A percentile compares a stretch with the other conserved stretches of the same genome.
phyloP scores from a whole-genome alignment of 2,113 vertebrate genomes.

The Poeciliopsis occidentalis region DNA sequence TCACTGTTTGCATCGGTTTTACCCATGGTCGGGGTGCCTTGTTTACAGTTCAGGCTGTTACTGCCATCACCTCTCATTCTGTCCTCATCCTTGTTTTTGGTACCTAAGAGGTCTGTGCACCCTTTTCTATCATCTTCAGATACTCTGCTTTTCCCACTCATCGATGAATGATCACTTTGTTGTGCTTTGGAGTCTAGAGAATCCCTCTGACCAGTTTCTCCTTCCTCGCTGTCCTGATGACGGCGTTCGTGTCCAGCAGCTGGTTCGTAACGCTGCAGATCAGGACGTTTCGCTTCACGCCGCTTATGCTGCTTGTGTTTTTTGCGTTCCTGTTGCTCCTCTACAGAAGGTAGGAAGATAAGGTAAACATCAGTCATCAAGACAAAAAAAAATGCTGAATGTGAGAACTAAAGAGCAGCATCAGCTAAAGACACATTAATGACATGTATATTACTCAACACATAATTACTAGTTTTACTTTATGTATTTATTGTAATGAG shows the following conservation, averaged over 20 bases:
- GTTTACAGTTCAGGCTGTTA: slow-evolving; percentile 45
- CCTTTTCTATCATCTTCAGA: slow-evolving; percentile 25
- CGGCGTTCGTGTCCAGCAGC: slow-evolving; percentile 79
- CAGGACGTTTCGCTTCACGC: slow-evolving; percentile 86
- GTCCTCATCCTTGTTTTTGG: slow-evolving; percentile 20
- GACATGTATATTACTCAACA: too few species aligned
- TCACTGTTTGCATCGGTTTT: slow-evolving; percentile 41
- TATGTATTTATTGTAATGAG: too few species aligned
- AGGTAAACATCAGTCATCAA: neutral
- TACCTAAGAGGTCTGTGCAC: slow-evolving; percentile 1
- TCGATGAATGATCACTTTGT: slow-evolving; percentile 16
- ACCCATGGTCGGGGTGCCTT: slow-evolving; percentile 3
- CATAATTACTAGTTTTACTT: too few species aligned
- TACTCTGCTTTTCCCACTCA: slow-evolving; percentile 22
- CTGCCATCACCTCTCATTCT: slow-evolving; percentile 46
- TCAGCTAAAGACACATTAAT: too few species aligned
- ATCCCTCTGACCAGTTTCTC: slow-evolving; percentile 48
- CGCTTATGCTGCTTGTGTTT: slow-evolving; percentile 73
- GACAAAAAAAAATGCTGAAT: neutral
- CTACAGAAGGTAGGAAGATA: slow-evolving; percentile 33
- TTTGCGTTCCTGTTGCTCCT: slow-evolving; percentile 65
- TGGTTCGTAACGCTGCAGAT: slow-evolving; percentile 89
- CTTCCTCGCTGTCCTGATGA: slow-evolving; percentile 70
- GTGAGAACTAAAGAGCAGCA: too few species aligned
- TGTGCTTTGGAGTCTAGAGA: slow-evolving; percentile 14